These are phyloP conservation scores for Helobdella robusta DNA, from an alignment of 2,888 invertebrate species.

Conservation along the genomic window DNA sequence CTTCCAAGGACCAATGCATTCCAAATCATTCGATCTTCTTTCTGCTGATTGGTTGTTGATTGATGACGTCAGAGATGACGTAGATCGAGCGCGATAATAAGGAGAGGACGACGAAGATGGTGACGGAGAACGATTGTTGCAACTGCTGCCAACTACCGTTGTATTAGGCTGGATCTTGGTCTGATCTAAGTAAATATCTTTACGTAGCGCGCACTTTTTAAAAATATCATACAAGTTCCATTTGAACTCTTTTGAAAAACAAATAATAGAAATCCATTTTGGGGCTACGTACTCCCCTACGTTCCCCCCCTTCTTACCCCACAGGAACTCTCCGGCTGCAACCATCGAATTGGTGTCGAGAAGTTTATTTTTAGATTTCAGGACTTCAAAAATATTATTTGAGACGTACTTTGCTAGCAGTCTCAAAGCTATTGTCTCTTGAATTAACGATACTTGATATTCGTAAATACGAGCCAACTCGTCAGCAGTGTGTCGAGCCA, in stretches of 20 bases:
- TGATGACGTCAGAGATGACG: too few species aligned
- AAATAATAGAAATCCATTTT: constrained; percentile 30
- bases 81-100: too few species aligned
- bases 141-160: not conserved
- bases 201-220: constrained; percentile 33
- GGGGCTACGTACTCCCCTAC: not conserved
- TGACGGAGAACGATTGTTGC: not conserved
- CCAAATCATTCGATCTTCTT: not conserved
- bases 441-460: constrained; percentile 35
- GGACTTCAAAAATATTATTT: constrained; percentile 33
- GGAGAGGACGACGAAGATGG: constrained; percentile 2
- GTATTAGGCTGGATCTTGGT: not conserved
- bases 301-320: not conserved
- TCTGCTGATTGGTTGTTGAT: not conserved
- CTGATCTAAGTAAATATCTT: constrained; percentile 31
- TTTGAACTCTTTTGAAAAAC: constrained; percentile 34
- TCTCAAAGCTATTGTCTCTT: constrained; percentile 31
- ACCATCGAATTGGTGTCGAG: constrained; percentile 29
- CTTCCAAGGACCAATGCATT: constrained; percentile 9
- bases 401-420: constrained; percentile 34
- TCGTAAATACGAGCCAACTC: constrained; percentile 35
- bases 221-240: constrained; percentile 36
- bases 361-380: constrained; percentile 19
- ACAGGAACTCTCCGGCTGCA: constrained; percentile 24
- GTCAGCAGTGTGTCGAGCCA: constrained; percentile 32